phyloP scores from a whole-genome alignment of 2,888 invertebrate genomes.

The Congeria kusceri region DNA sequence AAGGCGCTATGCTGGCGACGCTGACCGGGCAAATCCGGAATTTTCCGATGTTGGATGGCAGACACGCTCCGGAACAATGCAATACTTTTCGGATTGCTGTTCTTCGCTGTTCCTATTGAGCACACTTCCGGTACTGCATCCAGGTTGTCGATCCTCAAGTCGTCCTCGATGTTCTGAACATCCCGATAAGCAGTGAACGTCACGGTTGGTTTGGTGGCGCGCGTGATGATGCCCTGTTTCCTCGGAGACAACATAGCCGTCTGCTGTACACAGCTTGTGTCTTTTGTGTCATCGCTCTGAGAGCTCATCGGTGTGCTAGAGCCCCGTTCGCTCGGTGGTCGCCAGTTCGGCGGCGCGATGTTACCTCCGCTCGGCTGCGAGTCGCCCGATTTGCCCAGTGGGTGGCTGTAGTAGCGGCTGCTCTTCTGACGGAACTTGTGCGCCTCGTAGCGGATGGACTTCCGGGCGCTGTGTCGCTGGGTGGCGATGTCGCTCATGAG shows the following conservation, averaged over 20 bases:
- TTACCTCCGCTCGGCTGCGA: conserved; percentile 9
- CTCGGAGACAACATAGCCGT: conserved; percentile 29
- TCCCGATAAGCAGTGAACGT: conserved; percentile 59
- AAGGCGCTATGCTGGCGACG: conserved; percentile 58
- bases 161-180: conserved; percentile 28
- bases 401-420: conserved; percentile 35
- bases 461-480: conserved; percentile 48
- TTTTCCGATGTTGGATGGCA: conserved; percentile 38
- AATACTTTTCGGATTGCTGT: neutral
- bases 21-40: conserved; percentile 37
- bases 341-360: conserved; percentile 50
- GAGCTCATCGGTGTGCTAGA: neutral
- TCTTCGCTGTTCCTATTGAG: neutral
- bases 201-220: conserved; percentile 56
- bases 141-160: conserved; percentile 27
- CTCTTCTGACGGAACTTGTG: conserved; percentile 63
- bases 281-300: conserved; percentile 17
- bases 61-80: conserved; percentile 41
- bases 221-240: conserved; percentile 52
- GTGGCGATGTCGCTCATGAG: conserved; percentile 60
- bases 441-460: conserved; percentile 58
- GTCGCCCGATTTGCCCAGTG: conserved; percentile 8
- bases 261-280: conserved; percentile 9
- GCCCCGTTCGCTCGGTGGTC: conserved; percentile 4
- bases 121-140: neutral